Evolutionary conservation across 2,797 vertebrate species (phyloP).

Genomic region (Dendrocincla tyrannina): DNA sequence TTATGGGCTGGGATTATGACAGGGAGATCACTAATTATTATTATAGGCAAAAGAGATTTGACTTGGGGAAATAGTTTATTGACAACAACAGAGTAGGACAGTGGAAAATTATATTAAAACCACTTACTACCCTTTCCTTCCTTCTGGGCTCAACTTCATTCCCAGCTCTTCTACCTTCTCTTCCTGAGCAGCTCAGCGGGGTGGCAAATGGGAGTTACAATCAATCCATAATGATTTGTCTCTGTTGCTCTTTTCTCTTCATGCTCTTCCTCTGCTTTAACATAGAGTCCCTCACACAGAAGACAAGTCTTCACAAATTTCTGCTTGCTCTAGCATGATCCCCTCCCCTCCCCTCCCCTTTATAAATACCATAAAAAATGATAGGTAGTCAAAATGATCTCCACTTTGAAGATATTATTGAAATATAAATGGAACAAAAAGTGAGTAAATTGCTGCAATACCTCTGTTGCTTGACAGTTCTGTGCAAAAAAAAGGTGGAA

Average conservation of each 20-base stretch:
- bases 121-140: neutral
- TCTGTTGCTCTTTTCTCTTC: neutral
- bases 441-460: neutral
- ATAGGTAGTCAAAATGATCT: neutral
- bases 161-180: neutral
- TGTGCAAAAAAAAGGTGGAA: neutral
- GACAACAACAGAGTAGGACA: neutral
- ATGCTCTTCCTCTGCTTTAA: neutral
- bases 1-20: neutral
- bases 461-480: neutral
- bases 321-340: neutral
- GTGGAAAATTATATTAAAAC: neutral
- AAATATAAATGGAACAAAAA: neutral
- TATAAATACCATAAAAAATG: neutral
- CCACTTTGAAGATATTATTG: neutral
- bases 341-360: neutral
- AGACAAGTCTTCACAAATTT: neutral
- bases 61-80: neutral
- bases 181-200: fast-evolving
- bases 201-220: neutral
- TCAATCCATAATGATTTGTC: neutral
- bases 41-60: neutral
- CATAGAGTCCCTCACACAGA: neutral
- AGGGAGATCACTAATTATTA: neutral
- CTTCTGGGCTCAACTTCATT: neutral